phyloP scores from a whole-genome alignment of 2,797 vertebrate species.

The Pseudochirops corinnae region DNA sequence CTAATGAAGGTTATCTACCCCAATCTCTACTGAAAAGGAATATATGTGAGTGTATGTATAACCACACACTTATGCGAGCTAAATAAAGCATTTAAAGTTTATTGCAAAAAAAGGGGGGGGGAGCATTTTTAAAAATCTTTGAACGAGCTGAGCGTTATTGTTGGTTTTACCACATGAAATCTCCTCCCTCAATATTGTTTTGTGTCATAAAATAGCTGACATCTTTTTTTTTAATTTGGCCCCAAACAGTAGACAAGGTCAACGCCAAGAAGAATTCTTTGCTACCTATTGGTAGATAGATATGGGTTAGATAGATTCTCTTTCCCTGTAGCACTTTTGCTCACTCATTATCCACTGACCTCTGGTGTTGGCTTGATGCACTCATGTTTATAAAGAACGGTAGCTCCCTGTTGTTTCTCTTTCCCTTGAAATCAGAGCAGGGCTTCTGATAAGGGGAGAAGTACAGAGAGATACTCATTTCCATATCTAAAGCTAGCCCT shows the following conservation, averaged over 20 bases:
- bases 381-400: background rate
- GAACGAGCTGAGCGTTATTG: background rate
- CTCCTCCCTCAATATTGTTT: background rate
- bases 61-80: background rate
- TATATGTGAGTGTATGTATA: background rate
- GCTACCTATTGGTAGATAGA: background rate
- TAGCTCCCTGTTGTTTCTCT: constrained; percentile 50
- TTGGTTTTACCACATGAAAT: constrained; percentile 43
- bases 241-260: background rate
- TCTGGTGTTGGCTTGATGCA: background rate
- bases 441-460: constrained; percentile 69
- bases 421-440: constrained; percentile 78
- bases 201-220: background rate
- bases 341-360: constrained; percentile 2
- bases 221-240: constrained; percentile 1
- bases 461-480: constrained; percentile 77
- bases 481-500: constrained; percentile 80
- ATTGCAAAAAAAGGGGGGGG: background rate
- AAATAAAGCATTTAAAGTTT: background rate
- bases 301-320: background rate
- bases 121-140: constrained; percentile 33
- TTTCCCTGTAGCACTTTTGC: background rate
- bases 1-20: constrained; percentile 18
- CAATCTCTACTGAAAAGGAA: background rate
- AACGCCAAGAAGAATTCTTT: background rate